phyloP scores from a whole-genome alignment of 1,140 invertebrate species.

The Heliothis virescens region DNA sequence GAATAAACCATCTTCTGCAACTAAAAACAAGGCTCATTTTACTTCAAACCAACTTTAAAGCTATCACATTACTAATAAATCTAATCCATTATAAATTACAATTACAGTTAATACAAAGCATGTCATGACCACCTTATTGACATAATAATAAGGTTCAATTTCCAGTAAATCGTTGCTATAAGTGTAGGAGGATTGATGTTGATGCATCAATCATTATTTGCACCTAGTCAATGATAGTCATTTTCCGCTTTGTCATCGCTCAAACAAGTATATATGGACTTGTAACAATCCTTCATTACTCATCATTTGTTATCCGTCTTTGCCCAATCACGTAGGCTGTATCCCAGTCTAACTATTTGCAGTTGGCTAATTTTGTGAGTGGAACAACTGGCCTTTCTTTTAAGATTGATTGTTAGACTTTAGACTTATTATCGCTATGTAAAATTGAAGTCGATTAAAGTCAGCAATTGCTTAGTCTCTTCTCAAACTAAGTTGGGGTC shows the following conservation, averaged over 20 bases:
- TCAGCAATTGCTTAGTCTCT: too few relatives aligned
- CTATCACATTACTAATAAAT: not conserved
- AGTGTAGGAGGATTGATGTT: not conserved
- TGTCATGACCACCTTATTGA: not conserved
- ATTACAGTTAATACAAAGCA: not conserved
- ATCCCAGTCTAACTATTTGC: not conserved
- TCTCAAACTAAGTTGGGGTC: too few relatives aligned
- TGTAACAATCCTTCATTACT: not conserved
- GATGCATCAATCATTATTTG: conserved; percentile 17
- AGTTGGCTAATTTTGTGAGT: not conserved
- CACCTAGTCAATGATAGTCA: conserved; percentile 11
- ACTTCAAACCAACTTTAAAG: not conserved
- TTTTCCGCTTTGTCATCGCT: conserved; percentile 1
- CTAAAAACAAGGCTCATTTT: not conserved
- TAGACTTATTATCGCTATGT: too few relatives aligned
- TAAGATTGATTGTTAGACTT: too few relatives aligned
- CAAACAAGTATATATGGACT: not conserved
- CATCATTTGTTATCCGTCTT: conserved; percentile 9
- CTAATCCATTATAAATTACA: not conserved
- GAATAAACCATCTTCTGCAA: not conserved
- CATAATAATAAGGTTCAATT: not conserved
- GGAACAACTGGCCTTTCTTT: too few relatives aligned
- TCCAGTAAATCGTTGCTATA: not conserved
- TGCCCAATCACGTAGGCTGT: not conserved
- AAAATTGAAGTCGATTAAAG: too few relatives aligned